Evolutionary conservation across 2,888 invertebrate species (phyloP).

Genomic region (Conomelus anceps): DNA sequence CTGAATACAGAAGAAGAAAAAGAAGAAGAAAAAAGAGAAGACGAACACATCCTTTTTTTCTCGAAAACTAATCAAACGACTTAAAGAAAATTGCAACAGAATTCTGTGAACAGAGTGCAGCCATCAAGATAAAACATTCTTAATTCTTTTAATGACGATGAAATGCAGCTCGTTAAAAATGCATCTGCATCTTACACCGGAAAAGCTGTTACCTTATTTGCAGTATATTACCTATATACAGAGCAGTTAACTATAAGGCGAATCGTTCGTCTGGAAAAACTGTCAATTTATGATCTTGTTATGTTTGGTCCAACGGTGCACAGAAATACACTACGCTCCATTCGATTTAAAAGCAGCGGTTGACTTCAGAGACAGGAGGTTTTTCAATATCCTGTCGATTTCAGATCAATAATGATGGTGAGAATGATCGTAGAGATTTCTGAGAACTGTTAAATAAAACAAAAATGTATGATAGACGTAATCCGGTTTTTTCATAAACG

Average conservation of each 20-base stretch:
- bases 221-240: not conserved
- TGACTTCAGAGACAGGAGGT: not conserved
- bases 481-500: not conserved
- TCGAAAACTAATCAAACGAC: not conserved
- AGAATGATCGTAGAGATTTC: not conserved
- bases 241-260: not conserved
- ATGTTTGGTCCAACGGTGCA: not conserved
- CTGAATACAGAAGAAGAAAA: too few species aligned
- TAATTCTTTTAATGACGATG: not conserved
- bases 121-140: not conserved
- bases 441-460: not conserved
- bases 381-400: not conserved
- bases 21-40: too few species aligned
- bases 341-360: not conserved
- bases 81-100: not conserved
- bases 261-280: not conserved
- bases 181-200: not conserved
- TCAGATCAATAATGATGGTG: not conserved
- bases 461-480: not conserved
- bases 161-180: not conserved
- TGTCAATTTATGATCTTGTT: not conserved
- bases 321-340: not conserved
- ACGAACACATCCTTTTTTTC: not conserved
- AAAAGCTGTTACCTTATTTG: not conserved
- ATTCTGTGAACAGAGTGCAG: not conserved